These are phyloP conservation scores for Ridgeia piscesae DNA, from an alignment of 1,140 invertebrate genomes.

Conservation along the genomic window DNA sequence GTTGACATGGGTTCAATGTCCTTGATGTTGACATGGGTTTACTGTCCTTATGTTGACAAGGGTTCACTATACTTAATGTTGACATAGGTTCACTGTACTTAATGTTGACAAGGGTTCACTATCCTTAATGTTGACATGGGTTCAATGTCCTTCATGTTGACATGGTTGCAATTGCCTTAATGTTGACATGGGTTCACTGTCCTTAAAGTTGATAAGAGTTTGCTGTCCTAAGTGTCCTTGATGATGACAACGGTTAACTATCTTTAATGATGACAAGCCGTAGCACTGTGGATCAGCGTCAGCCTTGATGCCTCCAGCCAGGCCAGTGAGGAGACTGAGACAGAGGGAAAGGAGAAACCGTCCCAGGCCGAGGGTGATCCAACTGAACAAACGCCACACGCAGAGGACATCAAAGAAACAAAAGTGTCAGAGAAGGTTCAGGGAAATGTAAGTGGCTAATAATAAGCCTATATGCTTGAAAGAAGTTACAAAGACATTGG, in stretches of 20 bases:
- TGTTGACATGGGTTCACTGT: too few species aligned
- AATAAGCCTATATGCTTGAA: neutral
- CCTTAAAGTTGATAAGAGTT: too few species aligned
- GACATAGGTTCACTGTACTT: too few species aligned
- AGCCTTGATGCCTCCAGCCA: neutral
- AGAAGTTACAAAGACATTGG: neutral
- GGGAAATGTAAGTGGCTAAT: neutral
- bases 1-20: too few species aligned
- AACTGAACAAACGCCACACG: neutral
- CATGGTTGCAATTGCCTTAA: too few species aligned
- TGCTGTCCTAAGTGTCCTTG: too few species aligned
- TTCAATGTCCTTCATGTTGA: too few species aligned
- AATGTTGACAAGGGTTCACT: too few species aligned
- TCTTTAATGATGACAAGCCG: conserved; percentile 29
- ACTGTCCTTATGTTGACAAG: too few species aligned
- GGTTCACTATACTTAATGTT: too few species aligned
- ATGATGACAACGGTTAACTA: too few species aligned
- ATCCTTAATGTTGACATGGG: conserved; percentile 23
- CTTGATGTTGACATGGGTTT: too few species aligned
- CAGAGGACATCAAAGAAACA: neutral
- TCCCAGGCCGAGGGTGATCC: neutral
- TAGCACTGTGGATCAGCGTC: conserved; percentile 38
- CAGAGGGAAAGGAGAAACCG: neutral
- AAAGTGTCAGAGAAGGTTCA: neutral
- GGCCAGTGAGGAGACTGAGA: neutral